A percentile compares a stretch with the other conserved stretches of the same genome.
Conservation (phyloP, 2,888 invertebrate genomes). For the Pantelozetes paolii region DNA sequence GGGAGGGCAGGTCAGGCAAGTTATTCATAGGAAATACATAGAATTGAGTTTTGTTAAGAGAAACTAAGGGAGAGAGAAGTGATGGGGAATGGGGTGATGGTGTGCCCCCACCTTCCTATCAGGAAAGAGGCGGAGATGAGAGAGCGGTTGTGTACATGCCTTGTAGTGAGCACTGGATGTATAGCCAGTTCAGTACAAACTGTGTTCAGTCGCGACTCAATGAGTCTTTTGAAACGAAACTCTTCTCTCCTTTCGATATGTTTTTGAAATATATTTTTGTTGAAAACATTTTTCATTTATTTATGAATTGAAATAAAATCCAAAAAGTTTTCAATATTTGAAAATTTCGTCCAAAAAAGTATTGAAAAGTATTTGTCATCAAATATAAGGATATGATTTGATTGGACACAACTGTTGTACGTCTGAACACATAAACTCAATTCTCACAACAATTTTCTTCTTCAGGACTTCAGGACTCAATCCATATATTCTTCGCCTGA, state of each 20-base stretch:
- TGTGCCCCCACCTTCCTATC: slow-evolving; percentile 32
- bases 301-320: not conserved
- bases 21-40: not conserved
- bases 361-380: slow-evolving; percentile 27
- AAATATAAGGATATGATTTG: not conserved
- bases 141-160: slow-evolving; percentile 1
- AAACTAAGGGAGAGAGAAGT: not conserved
- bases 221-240: not conserved
- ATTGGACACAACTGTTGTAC: slow-evolving; percentile 18
- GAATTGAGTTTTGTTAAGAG: slow-evolving; percentile 10
- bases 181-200: not conserved
- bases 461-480: not conserved
- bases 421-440: not conserved
- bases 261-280: not conserved
- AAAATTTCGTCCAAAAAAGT: not conserved
- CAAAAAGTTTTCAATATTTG: not conserved
- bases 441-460: slow-evolving; percentile 6
- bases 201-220: not conserved
- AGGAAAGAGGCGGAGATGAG: slow-evolving; percentile 31
- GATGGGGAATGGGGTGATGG: not conserved
- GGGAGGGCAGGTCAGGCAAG: no score
- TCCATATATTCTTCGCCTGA: not conserved
- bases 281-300: not conserved
- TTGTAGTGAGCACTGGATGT: not conserved
- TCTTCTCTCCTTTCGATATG: not conserved